Base-by-base conservation (phyloP, 2,113 vertebrate genomes). In the Daubentonia madagascariensis region DNA sequence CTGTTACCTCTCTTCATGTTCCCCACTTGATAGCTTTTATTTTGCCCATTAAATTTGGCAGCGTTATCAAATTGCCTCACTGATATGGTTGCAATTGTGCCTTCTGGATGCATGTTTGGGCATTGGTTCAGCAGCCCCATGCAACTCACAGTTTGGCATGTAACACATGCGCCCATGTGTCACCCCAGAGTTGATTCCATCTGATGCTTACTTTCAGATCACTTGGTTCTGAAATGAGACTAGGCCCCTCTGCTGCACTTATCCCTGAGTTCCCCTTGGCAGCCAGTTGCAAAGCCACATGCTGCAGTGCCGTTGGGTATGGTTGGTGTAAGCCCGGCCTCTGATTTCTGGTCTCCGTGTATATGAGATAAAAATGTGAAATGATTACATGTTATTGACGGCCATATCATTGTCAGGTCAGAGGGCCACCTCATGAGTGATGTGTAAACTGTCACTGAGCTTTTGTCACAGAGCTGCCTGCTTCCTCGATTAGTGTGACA, bases 61-160 rank as follows among this genome's bases (percentile, higher is more conserved):
- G 37, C 23, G 0, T 67, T 25, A 23, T 18, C 81, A 54, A 1
- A 17, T 54, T 0, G 0, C 88, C 57, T 40, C 4, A 0, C 52
- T 45, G 28, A 54, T 5, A 43, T 68, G 32, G 35, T 30, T 6
- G 9, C 5, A 0, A 11, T 61, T 76, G 14, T 78, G 17, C 5
- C 6, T 91, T 89, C 68, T 40, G 57, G 73, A 61, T 4, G 2
- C 0, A 1, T 3, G 30, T 17, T 20, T 88, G 50, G 48, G 43
- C 67, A 68, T 73, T 18, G 45, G 72, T 45, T 96, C 68, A 68
- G 57, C 79, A 67, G 84, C 85, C 43, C 70, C 16, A 1, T 1
- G 2, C 57, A 3, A 48, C 91, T 73, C 40, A 18, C n/a, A 6
- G 12, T 72, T 59, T 83, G 67, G 59, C 81, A 9, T 7, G 16